Base-by-base conservation (phyloP, 2,888 invertebrate species). In the Therioaphis trifolii region DNA sequence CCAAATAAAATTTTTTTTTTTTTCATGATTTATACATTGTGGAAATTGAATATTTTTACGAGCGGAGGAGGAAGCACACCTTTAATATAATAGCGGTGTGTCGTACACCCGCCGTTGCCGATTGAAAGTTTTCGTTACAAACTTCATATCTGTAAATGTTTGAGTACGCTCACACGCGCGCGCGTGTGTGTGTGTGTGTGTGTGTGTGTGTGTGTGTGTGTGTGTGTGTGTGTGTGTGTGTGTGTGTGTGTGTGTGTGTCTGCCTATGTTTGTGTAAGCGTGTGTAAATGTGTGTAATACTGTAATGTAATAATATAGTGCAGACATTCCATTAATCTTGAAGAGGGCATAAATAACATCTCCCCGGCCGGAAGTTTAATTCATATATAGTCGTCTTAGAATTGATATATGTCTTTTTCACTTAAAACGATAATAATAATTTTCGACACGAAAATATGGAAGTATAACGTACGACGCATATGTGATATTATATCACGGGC, bases 311-410 rank as follows among this genome's bases (percentile, higher is more conserved):
- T 80, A 72, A 74, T 52, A 66, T 63, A 74, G 80, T 49, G 61
- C 49, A 63, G n/a, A 82, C 27, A 12, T 82, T 82, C 49, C 82
- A 63, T 74, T 82, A 74, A 82, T 82, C 82, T 74, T 12, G 49
- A 63, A 74, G 55, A 66, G 52, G 63, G 49, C 29, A 74, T 74
- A 74, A 82, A 82, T 74, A 74, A 82, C 74, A 11, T 63, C 46
- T 74, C 2, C 24, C 40, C 63, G 40, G 14, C 49, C 49, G 82
- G 82, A 82, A 82, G 82, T 82, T 74, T 82, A 82, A 74, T 82
- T 74, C 2, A 15, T 14, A 24, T 18, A 63, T 14, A 77, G 61
- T 52, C 46, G 80, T 80, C 71, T 46, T 72, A 18, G 61, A 61
- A 46, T 58, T 71, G 71, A 58, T 80, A 80, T 55, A 79, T 58